phyloP scores from a whole-genome alignment of 2,113 vertebrate species.

The Cyphomyrus discorhynchus region DNA sequence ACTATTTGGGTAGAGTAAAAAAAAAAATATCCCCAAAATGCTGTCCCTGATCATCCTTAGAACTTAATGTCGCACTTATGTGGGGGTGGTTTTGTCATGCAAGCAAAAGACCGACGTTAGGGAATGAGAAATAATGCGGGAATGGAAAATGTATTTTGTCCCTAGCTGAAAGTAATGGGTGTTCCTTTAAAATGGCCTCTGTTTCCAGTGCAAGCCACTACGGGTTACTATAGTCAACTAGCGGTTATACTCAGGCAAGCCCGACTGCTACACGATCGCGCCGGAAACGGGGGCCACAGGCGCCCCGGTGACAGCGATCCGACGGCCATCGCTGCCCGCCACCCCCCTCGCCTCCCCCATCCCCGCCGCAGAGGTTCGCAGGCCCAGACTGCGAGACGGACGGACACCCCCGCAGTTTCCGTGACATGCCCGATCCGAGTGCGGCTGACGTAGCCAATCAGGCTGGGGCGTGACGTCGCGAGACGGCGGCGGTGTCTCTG shows the following conservation, averaged over 20 bases:
- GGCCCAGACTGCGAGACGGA: constrained; percentile 39
- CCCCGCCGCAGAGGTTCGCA: constrained; percentile 33
- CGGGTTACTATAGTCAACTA: constrained; percentile 3
- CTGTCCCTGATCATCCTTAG: not conserved
- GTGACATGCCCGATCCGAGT: constrained; percentile 39
- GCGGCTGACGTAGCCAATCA: constrained; percentile 56
- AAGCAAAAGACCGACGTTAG: not conserved
- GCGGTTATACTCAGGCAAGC: not conserved
- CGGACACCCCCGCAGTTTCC: constrained; percentile 64
- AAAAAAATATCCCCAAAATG: constrained; percentile 4
- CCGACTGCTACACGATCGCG: not conserved
- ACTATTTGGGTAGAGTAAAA: not conserved
- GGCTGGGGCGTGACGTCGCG: constrained; percentile 57
- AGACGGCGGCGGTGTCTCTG: constrained; percentile 54
- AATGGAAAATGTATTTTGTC: not conserved
- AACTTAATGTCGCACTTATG: not conserved
- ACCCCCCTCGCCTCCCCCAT: not conserved
- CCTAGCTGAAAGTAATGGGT: not conserved
- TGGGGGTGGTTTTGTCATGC: not conserved
- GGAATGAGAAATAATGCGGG: not conserved
- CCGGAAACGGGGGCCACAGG: constrained; percentile 1
- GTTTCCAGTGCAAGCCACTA: not conserved
- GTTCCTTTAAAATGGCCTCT: not conserved
- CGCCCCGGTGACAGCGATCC: not conserved
- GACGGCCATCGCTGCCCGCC: not conserved